Evolutionary conservation across 2,113 vertebrate species (phyloP).

Genomic region (Oreochromis tanganicae): DNA sequence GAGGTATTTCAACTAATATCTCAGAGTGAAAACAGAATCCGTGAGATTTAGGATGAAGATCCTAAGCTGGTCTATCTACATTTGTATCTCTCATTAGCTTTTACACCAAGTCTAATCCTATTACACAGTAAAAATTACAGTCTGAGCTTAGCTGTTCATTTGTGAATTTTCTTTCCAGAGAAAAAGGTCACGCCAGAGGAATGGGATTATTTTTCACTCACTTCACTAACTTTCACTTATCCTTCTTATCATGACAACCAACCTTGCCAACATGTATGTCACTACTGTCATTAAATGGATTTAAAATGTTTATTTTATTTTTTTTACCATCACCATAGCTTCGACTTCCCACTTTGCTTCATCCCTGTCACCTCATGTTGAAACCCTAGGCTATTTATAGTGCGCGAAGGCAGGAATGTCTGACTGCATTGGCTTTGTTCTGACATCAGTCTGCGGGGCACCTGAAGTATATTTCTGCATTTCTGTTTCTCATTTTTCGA

Average conservation of each 20-base stretch:
- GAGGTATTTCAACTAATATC: not conserved
- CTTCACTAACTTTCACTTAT: not conserved
- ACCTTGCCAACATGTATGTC: not conserved
- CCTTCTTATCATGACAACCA: no score
- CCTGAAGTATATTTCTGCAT: not conserved
- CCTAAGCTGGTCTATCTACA: not conserved
- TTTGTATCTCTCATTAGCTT: not conserved
- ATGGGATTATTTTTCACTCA: not conserved
- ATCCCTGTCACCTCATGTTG: not conserved
- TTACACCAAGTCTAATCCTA: not conserved
- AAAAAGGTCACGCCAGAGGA: not conserved
- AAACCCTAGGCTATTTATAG: constrained; percentile 45
- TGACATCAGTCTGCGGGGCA: not conserved
- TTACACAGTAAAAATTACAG: not conserved
- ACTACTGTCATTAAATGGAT: not conserved
- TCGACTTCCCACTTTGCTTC: constrained; percentile 32
- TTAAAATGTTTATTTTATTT: not conserved
- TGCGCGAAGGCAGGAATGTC: not conserved
- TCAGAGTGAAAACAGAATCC: not conserved
- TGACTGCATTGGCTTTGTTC: not conserved
- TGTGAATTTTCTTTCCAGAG: not conserved
- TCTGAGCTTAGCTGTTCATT: not conserved
- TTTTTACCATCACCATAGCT: not conserved
- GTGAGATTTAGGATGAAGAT: not conserved
- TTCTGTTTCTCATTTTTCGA: not conserved